Conservation (phyloP, 2,113 vertebrate genomes). For the Salvelinus sp. region DNA sequence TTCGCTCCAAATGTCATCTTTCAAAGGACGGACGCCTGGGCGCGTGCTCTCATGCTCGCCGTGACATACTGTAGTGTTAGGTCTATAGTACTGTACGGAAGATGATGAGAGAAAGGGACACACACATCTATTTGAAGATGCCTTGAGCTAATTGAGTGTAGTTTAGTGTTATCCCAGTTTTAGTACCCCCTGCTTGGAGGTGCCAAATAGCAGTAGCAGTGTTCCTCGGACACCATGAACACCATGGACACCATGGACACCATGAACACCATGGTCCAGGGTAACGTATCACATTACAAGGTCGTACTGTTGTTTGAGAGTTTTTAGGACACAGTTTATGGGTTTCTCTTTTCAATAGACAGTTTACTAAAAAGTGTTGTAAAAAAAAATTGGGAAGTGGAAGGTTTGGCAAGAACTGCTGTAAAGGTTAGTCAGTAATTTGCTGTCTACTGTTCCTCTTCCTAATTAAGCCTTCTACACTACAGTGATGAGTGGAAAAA, state of each 20-base stretch:
- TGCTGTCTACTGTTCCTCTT: too few relatives aligned
- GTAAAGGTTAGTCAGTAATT: too few relatives aligned
- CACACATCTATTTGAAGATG: background rate
- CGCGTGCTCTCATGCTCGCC: slow-evolving; percentile 20
- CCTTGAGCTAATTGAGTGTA: background rate
- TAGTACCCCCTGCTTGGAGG: background rate
- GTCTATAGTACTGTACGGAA: background rate
- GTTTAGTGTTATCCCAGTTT: background rate
- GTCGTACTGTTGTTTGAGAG: background rate
- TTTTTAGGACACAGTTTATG: background rate
- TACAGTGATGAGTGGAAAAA: too few relatives aligned
- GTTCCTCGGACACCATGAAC: background rate
- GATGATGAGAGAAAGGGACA: slow-evolving; percentile 12
- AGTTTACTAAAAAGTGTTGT: too few relatives aligned
- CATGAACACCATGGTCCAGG: background rate
- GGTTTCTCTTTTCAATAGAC: too few relatives aligned
- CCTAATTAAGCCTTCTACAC: too few relatives aligned
- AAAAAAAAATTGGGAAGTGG: too few relatives aligned
- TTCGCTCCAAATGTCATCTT: slow-evolving; percentile 77
- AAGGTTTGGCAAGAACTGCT: too few relatives aligned
- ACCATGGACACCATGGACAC: background rate
- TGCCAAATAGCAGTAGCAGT: background rate
- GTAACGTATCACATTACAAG: background rate
- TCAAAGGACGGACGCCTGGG: slow-evolving; percentile 56
- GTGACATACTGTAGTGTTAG: slow-evolving; percentile 21